These are phyloP conservation scores for Erithacus rubecula DNA, from an alignment of 2,797 vertebrate species.

Conservation along the genomic window DNA sequence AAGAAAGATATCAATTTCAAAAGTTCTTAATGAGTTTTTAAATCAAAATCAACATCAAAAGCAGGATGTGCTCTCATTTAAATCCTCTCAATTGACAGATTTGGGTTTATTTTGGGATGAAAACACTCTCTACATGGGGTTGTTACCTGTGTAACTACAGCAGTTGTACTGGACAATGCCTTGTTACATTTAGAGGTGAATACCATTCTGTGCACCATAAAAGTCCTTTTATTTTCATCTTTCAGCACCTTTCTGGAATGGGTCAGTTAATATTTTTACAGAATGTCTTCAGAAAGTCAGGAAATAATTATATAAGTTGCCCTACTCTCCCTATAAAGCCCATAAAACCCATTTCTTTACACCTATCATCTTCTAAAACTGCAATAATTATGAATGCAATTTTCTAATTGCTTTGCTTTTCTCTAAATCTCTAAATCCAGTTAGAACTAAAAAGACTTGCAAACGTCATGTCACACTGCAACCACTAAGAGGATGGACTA, in stretches of 20 bases:
- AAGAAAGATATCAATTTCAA: not conserved
- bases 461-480: not conserved
- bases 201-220: not conserved
- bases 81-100: not conserved
- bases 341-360: not conserved
- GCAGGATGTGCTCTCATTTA: not conserved
- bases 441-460: not conserved
- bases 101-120: not conserved
- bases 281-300: not conserved
- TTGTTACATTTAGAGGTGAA: not conserved
- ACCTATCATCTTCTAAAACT: not conserved
- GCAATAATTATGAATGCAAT: not conserved
- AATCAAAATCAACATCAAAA: not conserved
- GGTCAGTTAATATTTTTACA: not conserved
- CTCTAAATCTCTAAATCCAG: not conserved
- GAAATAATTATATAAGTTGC: not conserved
- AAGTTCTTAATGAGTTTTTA: not conserved
- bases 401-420: not conserved
- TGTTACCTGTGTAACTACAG: not conserved
- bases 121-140: not conserved
- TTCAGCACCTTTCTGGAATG: not conserved
- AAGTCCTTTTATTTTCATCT: not conserved
- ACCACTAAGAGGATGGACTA: not conserved
- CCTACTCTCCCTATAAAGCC: not conserved
- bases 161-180: not conserved